A percentile compares a stretch with the other conserved stretches of the same genome.
Conservation (phyloP, 2,888 invertebrate genomes). For the Pseudolycoriella hygida region DNA sequence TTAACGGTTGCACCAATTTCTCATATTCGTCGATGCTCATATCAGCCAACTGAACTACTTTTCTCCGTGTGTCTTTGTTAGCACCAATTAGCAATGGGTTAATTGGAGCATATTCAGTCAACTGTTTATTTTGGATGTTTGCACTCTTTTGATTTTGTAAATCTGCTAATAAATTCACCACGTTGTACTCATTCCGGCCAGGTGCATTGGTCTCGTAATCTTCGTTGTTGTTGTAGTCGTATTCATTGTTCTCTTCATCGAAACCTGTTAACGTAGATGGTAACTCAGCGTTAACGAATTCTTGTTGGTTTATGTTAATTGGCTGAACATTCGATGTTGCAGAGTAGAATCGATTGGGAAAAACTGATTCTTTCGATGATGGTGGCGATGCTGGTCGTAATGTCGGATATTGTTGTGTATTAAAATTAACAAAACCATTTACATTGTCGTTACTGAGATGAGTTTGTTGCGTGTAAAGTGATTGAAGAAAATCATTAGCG, state of each 20-base stretch:
- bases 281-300: slow-evolving; percentile 4
- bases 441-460: slow-evolving; percentile 23
- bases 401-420: slow-evolving; percentile 18
- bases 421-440: slow-evolving; percentile 19
- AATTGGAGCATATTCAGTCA: not conserved
- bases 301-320: not conserved
- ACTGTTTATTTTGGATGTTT: not conserved
- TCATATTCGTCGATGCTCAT: slow-evolving; percentile 23
- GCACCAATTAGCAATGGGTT: not conserved
- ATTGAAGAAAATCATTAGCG: not conserved
- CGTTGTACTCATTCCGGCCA: slow-evolving; percentile 7
- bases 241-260: not conserved
- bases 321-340: slow-evolving; percentile 4
- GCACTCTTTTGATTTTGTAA: too few species aligned
- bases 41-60: slow-evolving; percentile 21
- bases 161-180: slow-evolving; percentile 9
- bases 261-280: not conserved
- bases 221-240: not conserved
- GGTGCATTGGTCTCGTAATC: not conserved
- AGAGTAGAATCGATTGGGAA: slow-evolving; percentile 7
- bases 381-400: slow-evolving; percentile 8
- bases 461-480: slow-evolving; percentile 21
- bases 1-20: slow-evolving; percentile 18
- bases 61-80: slow-evolving; percentile 3
- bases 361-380: slow-evolving; percentile 13